These are phyloP conservation scores for Lamellibrachia satsuma DNA, from an alignment of 2,888 invertebrate species.

Conservation along the genomic window DNA sequence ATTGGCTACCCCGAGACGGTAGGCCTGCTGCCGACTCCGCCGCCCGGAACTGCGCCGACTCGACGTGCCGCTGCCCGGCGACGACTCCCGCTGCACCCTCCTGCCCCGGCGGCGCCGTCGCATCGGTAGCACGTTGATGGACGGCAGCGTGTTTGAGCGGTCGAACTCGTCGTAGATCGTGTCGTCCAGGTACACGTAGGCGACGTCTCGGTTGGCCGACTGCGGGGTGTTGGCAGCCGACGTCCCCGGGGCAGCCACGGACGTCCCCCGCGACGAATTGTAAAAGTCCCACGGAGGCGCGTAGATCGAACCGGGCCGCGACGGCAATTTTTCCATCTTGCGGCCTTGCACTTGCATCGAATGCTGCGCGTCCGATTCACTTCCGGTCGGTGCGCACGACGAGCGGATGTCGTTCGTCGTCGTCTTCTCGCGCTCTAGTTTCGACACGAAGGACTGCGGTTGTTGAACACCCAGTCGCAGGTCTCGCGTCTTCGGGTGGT, in stretches of 20 bases:
- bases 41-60: constrained; percentile 21
- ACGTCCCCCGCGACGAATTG: neutral
- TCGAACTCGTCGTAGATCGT: constrained; percentile 37
- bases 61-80: neutral
- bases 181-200: constrained; percentile 29
- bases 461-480: neutral
- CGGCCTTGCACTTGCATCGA: neutral
- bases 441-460: constrained; percentile 27
- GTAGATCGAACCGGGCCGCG: constrained; percentile 20
- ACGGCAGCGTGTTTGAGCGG: constrained; percentile 35
- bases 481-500: neutral
- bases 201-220: neutral
- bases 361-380: neutral
- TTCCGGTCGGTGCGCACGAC: neutral
- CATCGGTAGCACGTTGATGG: constrained; percentile 29
- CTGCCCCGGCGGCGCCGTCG: neutral
- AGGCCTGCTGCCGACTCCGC: neutral
- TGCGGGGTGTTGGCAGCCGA: neutral
- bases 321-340: constrained; percentile 25
- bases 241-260: neutral
- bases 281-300: constrained; percentile 29
- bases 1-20: constrained; percentile 35
- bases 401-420: constrained; percentile 29
- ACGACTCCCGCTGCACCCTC: neutral
- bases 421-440: constrained; percentile 28